Evolutionary conservation across 2,113 vertebrate genomes (phyloP).

Genomic region (Labeo rohita): DNA sequence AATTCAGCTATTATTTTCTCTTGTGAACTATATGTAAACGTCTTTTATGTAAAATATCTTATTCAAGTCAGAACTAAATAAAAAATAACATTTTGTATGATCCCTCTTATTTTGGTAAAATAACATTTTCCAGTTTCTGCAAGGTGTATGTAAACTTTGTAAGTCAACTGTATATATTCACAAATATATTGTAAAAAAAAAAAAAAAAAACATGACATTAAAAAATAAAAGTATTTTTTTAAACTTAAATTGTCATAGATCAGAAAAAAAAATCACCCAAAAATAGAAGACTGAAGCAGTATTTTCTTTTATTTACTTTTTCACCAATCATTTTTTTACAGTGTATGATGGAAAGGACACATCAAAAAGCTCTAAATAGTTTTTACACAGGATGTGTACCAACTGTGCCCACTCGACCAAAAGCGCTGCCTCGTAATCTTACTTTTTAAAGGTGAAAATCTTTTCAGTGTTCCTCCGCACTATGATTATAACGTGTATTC

Average conservation of each 20-base stretch:
- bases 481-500: slow-evolving; percentile 15
- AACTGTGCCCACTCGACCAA: slow-evolving; percentile 14
- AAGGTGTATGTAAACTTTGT: too few species aligned
- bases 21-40: too few species aligned
- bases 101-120: too few species aligned
- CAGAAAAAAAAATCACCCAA: too few species aligned
- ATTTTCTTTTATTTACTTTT: neutral
- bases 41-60: too few species aligned
- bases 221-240: neutral
- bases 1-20: too few species aligned
- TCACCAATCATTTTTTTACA: neutral
- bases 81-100: too few species aligned
- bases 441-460: slow-evolving; percentile 38
- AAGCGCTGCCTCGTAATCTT: slow-evolving; percentile 45
- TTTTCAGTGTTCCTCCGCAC: slow-evolving; percentile 29
- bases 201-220: neutral
- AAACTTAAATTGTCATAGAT: neutral
- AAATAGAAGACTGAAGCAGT: neutral
- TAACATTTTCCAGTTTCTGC: too few species aligned
- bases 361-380: neutral
- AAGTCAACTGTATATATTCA: too few species aligned
- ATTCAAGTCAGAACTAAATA: too few species aligned
- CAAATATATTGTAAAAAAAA: neutral
- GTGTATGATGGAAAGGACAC: neutral
- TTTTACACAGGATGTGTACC: neutral